Evolutionary conservation across 2,888 invertebrate species (phyloP), one percentile per base, ranked within the genome.

Genomic region (Rhorus exstirpatorius): DNA sequence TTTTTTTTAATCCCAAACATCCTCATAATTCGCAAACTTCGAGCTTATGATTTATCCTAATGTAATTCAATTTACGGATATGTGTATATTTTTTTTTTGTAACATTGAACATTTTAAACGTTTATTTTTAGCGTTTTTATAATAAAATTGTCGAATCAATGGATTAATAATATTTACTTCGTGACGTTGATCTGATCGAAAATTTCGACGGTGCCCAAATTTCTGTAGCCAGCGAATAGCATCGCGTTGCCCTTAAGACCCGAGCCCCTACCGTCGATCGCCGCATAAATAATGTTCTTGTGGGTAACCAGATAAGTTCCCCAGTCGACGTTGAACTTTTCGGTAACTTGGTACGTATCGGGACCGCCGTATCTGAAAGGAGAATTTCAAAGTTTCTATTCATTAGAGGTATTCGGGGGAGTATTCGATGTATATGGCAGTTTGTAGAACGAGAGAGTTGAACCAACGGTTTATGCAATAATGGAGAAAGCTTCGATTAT

Each of bases 181-280:
- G 97, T 96, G 35, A 97, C 98, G 88, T 95, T 95, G 78, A 99
- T 96, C 93, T 99, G 98, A 93, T 99, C 99, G 53, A 96, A 94
- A 65, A 99, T 96, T 93, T 99, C 99, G 0, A 96, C 96, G 0
- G 97, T 96, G 35, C 99, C 99, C 44, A 99, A 94, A 60, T 95
- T 94, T 74, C 97, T 94, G 92, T 99, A 98, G 51, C 97, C 94
- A 3, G 97, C 94, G 91, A 98, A 98, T 89, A 97, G 94, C 90
- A 97, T 95, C 67, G 95, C 95, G 86, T 98, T 97, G 26, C 99
- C 99, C 86, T 97, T 95, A 65, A 97, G 94, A 0, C 97, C 98
- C 0, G 98, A 96, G 6, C 99, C 99, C 74, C 99, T 94, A 0
- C 97, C 97, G 93, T 99, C 99, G 81, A 99, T 98, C 85, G 95